These are phyloP conservation scores for Ethmia dodecea DNA, from an alignment of 2,888 invertebrate species.

Conservation along the genomic window DNA sequence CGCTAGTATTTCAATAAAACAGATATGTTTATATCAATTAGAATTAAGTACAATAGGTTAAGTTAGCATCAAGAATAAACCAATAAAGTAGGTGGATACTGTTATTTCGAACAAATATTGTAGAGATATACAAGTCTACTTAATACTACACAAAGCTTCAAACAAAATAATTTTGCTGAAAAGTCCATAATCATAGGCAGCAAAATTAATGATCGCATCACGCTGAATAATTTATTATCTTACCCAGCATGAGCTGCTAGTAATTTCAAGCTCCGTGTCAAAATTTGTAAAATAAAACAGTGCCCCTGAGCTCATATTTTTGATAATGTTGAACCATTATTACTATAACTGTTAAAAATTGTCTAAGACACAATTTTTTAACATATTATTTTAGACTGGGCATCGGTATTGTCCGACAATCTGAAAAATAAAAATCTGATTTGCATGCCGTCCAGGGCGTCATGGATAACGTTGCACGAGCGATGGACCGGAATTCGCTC, in stretches of 20 bases:
- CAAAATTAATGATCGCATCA: constrained; percentile 23
- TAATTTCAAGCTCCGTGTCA: constrained; percentile 16
- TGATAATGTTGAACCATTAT: not conserved
- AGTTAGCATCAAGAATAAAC: not conserved
- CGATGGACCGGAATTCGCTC: too few relatives aligned
- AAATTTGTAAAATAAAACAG: constrained; percentile 4
- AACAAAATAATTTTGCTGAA: constrained; percentile 15
- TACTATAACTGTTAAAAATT: not conserved
- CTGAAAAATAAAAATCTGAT: too few relatives aligned
- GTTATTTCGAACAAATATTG: too few relatives aligned
- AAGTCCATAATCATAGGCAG: constrained; percentile 13
- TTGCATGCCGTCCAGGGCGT: too few relatives aligned
- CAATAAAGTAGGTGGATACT: too few relatives aligned
- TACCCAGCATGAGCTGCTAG: constrained; percentile 16
- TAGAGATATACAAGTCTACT: not conserved
- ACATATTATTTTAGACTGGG: not conserved
- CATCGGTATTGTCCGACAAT: too few relatives aligned
- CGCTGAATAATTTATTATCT: constrained; percentile 24
- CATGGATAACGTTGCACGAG: too few relatives aligned
- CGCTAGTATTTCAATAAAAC: too few relatives aligned
- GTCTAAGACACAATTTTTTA: not conserved
- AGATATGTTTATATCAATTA: too few relatives aligned
- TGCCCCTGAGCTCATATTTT: not conserved
- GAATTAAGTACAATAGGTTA: not conserved
- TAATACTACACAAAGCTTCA: not conserved